Conservation (phyloP, 23 tunicate species). For the Aplidium turbinatum region DNA sequence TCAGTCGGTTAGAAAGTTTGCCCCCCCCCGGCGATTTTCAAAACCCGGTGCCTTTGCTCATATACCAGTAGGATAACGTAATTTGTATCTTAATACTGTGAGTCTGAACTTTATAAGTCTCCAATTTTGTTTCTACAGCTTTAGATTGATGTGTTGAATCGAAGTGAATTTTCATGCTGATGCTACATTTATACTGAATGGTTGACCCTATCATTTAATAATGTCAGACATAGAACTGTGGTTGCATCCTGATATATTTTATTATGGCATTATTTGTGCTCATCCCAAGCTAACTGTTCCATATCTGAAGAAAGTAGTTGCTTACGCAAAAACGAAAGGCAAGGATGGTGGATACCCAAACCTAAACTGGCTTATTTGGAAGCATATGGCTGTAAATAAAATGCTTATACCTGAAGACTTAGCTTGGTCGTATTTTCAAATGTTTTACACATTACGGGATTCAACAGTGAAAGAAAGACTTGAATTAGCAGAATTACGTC, state of each 20-base stretch:
- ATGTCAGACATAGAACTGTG: constrained; percentile 69
- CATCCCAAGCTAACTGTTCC: constrained; percentile 69
- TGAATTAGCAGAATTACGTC: constrained; percentile 68
- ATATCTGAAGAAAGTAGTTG: constrained; percentile 75
- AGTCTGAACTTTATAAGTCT: too few relatives aligned
- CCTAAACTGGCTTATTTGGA: constrained; percentile 81
- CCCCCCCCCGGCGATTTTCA: too few relatives aligned
- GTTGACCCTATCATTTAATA: neutral
- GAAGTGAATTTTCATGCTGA: too few relatives aligned
- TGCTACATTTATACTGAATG: too few relatives aligned
- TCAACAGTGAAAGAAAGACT: constrained; percentile 57
- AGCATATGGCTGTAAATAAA: constrained; percentile 92
- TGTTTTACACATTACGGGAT: constrained; percentile 48
- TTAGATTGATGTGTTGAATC: too few relatives aligned
- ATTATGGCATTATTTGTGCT: constrained; percentile 70
- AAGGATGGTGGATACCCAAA: constrained; percentile 85
- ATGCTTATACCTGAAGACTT: constrained; percentile 76
- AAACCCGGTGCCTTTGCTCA: too few relatives aligned
- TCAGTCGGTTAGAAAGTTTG: too few relatives aligned
- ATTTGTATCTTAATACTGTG: too few relatives aligned
- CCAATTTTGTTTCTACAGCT: too few relatives aligned
- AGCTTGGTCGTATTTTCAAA: constrained; percentile 85
- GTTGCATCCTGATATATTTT: constrained; percentile 71
- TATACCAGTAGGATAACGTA: too few relatives aligned
- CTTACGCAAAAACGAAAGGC: constrained; percentile 77